These are phyloP conservation scores for Pavo muticus DNA, from an alignment of 2,113 vertebrate genomes.

Conservation along the genomic window DNA sequence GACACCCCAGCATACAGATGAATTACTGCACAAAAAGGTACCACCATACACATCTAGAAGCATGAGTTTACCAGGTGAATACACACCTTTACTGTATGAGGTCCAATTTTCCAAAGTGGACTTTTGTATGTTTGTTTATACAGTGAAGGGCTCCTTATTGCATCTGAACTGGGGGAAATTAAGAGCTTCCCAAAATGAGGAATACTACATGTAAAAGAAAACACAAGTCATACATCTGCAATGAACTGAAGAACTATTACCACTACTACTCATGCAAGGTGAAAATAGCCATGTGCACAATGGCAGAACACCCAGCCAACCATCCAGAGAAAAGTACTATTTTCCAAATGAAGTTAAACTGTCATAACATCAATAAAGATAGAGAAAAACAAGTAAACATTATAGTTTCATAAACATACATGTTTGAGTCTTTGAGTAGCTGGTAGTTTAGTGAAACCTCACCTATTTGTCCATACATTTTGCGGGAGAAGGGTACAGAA, in stretches of 20 bases:
- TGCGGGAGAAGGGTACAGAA: not conserved
- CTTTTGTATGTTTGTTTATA: not conserved
- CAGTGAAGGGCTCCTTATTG: not conserved
- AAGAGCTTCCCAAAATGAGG: not conserved
- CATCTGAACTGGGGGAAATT: not conserved
- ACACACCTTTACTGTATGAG: not conserved
- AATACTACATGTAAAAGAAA: not conserved
- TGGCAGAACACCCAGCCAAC: not conserved
- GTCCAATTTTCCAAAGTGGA: not conserved
- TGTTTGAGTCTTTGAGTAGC: not conserved
- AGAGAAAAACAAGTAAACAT: not conserved
- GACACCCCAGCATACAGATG: fast-evolving
- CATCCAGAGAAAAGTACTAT: not conserved
- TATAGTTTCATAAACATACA: not conserved
- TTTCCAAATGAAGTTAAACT: not conserved
- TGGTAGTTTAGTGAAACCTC: not conserved
- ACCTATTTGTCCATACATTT: not conserved
- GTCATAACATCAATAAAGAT: not conserved
- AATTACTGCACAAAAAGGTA: not conserved
- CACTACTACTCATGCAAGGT: not conserved
- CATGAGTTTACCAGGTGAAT: not conserved
- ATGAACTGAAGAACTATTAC: not conserved
- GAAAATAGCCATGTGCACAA: not conserved
- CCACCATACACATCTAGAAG: not conserved
- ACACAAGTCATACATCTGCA: not conserved